Evolutionary conservation across 2,797 vertebrate genomes (phyloP).

Genomic region (Sarcoramphus papa): DNA sequence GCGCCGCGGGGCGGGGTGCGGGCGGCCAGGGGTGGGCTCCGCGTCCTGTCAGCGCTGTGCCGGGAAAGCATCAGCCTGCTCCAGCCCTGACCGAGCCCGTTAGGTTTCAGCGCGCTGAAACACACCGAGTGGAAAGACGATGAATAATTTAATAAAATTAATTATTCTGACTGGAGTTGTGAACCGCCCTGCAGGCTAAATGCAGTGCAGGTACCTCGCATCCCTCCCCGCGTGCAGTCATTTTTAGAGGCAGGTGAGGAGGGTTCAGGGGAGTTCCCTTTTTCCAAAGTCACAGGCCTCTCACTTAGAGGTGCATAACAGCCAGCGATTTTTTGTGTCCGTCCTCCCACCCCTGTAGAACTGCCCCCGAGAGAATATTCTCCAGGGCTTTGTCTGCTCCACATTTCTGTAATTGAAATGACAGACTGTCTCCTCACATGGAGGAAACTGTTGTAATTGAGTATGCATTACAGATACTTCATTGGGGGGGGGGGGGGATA

Average conservation of each 20-base stretch:
- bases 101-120: rapidly evolving
- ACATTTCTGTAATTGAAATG: background rate
- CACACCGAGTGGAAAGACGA: rapidly evolving
- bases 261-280: rapidly evolving
- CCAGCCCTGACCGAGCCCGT: rapidly evolving
- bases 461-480: background rate
- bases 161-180: rapidly evolving
- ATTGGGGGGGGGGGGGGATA: no score
- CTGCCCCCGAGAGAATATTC: background rate
- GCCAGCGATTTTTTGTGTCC: rapidly evolving
- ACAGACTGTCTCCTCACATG: background rate
- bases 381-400: background rate
- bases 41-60: background rate
- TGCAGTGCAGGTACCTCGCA: rapidly evolving
- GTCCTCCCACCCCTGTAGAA: rapidly evolving
- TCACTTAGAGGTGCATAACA: rapidly evolving
- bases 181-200: background rate
- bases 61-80: rapidly evolving
- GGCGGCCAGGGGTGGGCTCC: no score
- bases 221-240: background rate
- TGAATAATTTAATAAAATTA: background rate
- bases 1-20: no score
- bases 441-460: background rate
- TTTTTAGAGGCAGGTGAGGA: rapidly evolving
- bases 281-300: no score